phyloP scores from a whole-genome alignment of 2,113 vertebrate genomes.

The Oryzias melastigma region DNA sequence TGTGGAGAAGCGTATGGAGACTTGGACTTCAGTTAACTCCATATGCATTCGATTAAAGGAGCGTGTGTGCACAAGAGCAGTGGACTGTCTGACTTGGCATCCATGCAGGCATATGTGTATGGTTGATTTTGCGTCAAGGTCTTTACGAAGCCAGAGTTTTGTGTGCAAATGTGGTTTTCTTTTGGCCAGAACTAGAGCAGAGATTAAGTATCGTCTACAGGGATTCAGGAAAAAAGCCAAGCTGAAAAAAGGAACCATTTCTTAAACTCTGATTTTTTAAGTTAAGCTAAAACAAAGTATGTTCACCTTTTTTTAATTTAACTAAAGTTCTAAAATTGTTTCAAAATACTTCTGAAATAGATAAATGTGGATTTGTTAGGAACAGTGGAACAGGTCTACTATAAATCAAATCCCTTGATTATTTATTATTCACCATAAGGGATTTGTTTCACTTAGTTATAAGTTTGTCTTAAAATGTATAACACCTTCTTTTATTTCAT shows the following conservation, averaged over 20 bases:
- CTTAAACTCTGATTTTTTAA: too few species aligned
- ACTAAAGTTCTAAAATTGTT: too few species aligned
- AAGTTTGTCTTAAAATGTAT: too few species aligned
- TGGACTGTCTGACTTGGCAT: constrained; percentile 1
- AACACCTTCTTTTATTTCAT: too few species aligned
- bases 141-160: constrained; percentile 33
- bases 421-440: too few species aligned
- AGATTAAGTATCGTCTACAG: constrained; percentile 46
- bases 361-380: too few species aligned
- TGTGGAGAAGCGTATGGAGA: constrained; percentile 49
- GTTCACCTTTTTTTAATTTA: too few species aligned
- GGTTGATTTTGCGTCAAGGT: constrained; percentile 32
- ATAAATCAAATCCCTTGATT: too few species aligned
- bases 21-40: constrained; percentile 45
- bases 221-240: constrained; percentile 44
- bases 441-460: too few species aligned
- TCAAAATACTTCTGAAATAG: too few species aligned
- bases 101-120: not conserved
- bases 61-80: constrained; percentile 16
- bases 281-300: too few species aligned
- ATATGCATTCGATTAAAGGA: constrained; percentile 37
- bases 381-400: too few species aligned
- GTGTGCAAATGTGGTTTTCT: constrained; percentile 44
- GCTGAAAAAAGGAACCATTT: constrained; percentile 30
- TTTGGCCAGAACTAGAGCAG: constrained; percentile 42